Evolutionary conservation across 2,113 vertebrate genomes (phyloP).

Genomic region (Heteronetta atricapilla): DNA sequence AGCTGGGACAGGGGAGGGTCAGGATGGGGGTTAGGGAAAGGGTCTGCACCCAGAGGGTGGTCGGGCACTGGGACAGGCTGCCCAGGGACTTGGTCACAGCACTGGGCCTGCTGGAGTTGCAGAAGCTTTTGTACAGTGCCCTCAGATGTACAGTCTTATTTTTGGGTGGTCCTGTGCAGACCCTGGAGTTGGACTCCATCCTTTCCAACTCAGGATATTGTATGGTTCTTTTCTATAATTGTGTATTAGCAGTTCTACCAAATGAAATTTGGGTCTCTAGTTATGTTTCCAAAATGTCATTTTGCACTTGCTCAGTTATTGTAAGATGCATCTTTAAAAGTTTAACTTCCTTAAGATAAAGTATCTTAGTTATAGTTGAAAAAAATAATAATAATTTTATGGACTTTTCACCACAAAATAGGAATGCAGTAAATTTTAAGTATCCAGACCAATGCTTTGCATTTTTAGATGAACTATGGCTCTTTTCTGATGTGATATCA

Average conservation of each 20-base stretch:
- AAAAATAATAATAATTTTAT: not conserved
- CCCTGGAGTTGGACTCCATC: no score
- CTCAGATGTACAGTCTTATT: no score
- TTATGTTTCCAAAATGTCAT: not conserved
- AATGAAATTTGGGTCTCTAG: not conserved
- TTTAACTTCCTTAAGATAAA: not conserved
- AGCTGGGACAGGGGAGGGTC: no score
- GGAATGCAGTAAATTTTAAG: not conserved
- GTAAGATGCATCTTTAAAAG: not conserved
- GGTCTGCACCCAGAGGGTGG: no score
- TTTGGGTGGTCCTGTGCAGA: no score
- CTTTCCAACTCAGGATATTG: no score
- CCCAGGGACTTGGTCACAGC: no score
- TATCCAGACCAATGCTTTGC: not conserved
- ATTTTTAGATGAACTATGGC: not conserved
- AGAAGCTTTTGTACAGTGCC: no score
- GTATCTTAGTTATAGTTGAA: not conserved
- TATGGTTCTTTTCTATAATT: no score
- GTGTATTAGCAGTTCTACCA: not conserved
- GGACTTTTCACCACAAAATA: not conserved
- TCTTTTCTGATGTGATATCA: not conserved
- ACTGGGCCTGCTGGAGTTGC: no score
- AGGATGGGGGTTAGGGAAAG: no score
- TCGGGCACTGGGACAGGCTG: no score
- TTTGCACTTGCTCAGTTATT: not conserved